Base-by-base conservation (phyloP, 1,140 invertebrate genomes). In the Metaphire vulgaris region DNA sequence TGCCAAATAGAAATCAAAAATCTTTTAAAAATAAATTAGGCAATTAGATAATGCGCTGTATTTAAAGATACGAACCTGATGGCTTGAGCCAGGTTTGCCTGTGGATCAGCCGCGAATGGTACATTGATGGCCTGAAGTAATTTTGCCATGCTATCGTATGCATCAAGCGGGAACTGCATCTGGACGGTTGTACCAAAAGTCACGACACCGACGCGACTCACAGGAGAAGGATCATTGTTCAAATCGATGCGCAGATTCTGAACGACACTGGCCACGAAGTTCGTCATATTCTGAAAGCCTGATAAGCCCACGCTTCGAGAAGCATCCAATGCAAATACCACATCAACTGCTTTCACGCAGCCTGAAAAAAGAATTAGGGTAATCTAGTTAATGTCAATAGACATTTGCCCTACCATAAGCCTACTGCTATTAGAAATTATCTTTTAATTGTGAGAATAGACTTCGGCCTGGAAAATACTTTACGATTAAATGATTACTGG, bases 101-200 rank as follows among this genome's bases (percentile, higher is more conserved):
- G 33, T n/a, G 33, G 15, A 16, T 41, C 72, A 1, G 31, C 30
- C 1, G 1, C 34, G 30, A 34, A 73, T 14, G 72, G 72, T n/a
- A 73, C 72, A 26, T 73, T 73, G 33, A 34, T 14, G 34, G 72
- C 72, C 41, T 41, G 34, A 12, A 73, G 72, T 15, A 73, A 30
- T 26, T 64, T 41, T 34, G n/a, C 31, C 41, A 16, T 73, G 33
- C 21, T 1, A 0, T 12, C 31, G 33, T 41, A 73, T 34, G 26
- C 33, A 73, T 64, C 31, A 16, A 73, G 56, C n/a, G 32, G 33
- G 33, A 73, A 34, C 72, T 21, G 32, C 15, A 73, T 34, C 34
- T 14, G 26, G 41, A 34, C 33, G 6, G 14, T 41, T 6, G 32
- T 26, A 12, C 72, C 72, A 34, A 34, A 31, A n/a, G 72, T 73